These are phyloP conservation scores for Leucozona laternaria DNA, from an alignment of 2,888 invertebrate species.

Conservation along the genomic window DNA sequence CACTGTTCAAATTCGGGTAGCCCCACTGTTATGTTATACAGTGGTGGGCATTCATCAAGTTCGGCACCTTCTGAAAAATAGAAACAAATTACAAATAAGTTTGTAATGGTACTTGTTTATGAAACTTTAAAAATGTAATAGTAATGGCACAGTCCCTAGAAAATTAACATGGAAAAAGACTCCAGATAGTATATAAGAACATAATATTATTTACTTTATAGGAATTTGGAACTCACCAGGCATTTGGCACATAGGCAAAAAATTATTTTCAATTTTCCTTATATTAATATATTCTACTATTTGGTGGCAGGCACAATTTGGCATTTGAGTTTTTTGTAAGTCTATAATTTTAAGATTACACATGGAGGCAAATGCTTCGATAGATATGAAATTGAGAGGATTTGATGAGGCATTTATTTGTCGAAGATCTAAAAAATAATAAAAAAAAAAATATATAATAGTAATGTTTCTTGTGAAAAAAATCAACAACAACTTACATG, in stretches of 20 bases:
- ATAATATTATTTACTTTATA: no score
- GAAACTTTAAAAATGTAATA: no score
- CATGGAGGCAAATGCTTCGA: slow-evolving; percentile 86
- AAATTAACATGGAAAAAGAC: no score
- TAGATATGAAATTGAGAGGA: slow-evolving; percentile 82
- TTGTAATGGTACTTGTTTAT: no score
- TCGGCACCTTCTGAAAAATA: slow-evolving; percentile 78
- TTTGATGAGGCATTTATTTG: slow-evolving; percentile 88
- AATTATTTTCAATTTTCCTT: slow-evolving; percentile 79
- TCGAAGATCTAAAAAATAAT: slow-evolving; percentile 83
- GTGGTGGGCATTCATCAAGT: slow-evolving; percentile 79
- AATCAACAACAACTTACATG: slow-evolving; percentile 83
- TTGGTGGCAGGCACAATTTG: slow-evolving; percentile 81
- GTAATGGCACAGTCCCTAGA: no score
- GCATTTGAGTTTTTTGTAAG: slow-evolving; percentile 81
- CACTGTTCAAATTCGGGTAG: slow-evolving; percentile 79
- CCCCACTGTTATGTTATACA: slow-evolving; percentile 81
- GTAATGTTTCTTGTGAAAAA: neutral
- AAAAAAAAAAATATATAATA: slow-evolving; percentile 8
- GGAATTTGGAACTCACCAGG: slow-evolving; percentile 77
- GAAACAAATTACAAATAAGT: slow-evolving; percentile 1
- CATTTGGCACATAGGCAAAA: slow-evolving; percentile 80
- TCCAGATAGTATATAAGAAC: no score
- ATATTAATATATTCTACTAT: slow-evolving; percentile 80
- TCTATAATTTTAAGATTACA: slow-evolving; percentile 87